Evolutionary conservation across 2,113 vertebrate genomes (phyloP).

Genomic region (Spheniscus mendiculus): DNA sequence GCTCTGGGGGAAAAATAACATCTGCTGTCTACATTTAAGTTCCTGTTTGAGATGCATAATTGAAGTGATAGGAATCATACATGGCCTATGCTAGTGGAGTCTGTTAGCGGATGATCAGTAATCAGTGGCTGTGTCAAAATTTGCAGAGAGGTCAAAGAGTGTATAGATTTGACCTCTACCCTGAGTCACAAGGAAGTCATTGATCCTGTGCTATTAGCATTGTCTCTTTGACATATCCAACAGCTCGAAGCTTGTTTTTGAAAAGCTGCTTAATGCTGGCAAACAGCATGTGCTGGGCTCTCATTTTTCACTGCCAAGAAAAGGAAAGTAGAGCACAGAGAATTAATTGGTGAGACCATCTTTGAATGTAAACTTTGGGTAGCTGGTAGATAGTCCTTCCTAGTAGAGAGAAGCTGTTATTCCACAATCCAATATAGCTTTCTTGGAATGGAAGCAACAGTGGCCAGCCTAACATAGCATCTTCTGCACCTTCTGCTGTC

Average conservation of each 20-base stretch:
- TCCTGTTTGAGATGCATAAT: background rate
- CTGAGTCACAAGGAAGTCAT: background rate
- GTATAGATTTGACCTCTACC: conserved; percentile 2
- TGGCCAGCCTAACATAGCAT: background rate
- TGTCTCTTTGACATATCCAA: background rate
- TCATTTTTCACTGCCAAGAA: conserved; percentile 30
- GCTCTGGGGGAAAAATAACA: background rate
- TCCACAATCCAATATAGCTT: background rate
- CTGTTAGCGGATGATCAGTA: background rate
- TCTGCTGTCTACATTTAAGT: background rate
- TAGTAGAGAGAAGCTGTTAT: background rate
- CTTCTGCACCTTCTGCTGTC: background rate
- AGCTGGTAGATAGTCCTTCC: background rate
- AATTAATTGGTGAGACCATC: background rate
- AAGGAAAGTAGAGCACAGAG: background rate
- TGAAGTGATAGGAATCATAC: background rate
- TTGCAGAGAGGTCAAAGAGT: background rate
- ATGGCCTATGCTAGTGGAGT: background rate
- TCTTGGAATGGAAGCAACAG: background rate
- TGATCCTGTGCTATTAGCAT: conserved; percentile 20
- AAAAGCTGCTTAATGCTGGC: conserved; percentile 1
- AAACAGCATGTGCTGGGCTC: background rate
- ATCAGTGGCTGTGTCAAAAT: background rate
- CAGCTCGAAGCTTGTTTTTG: background rate
- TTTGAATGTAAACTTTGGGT: background rate